Percentiles rank a stretch among this genome's conserved stretches.
Conservation (phyloP, 2,113 vertebrate genomes). For the Gymnocephalus cernua region DNA sequence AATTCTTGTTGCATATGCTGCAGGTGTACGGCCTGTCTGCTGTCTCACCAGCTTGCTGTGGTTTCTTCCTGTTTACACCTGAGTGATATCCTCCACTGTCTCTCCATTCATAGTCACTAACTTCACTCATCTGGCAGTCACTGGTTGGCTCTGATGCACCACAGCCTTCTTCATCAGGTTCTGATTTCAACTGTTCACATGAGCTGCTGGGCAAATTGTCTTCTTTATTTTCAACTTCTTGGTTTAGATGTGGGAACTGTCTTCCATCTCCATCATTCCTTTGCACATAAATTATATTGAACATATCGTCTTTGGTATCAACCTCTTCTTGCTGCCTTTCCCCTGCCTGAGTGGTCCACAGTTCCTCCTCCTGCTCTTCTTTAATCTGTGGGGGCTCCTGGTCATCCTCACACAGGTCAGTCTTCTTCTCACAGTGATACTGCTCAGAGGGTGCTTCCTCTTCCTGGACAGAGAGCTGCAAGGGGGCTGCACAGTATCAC, state of each 20-base stretch:
- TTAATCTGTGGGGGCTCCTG: constrained; percentile 19
- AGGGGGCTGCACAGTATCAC: constrained; percentile 1
- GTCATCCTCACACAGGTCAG: constrained; percentile 3
- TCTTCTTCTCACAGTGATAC: constrained; percentile 2
- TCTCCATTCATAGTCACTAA: constrained; percentile 23
- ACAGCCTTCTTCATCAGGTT: background rate
- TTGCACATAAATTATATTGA: constrained; percentile 55
- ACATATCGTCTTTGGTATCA: constrained; percentile 42
- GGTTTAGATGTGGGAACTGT: background rate
- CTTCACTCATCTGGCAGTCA: constrained; percentile 34
- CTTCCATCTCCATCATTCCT: constrained; percentile 19
- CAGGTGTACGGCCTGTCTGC: constrained; percentile 44
- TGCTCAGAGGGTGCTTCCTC: background rate
- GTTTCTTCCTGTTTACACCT: background rate
- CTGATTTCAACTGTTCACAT: constrained; percentile 27
- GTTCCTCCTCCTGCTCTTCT: constrained; percentile 46
- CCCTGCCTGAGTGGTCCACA: background rate
- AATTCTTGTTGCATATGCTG: constrained; percentile 51
- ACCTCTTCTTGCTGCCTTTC: constrained; percentile 17
- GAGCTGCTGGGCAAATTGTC: constrained; percentile 25
- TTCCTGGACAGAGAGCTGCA: constrained; percentile 22
- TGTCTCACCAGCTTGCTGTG: background rate
- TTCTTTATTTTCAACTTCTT: background rate
- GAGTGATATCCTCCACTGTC: background rate
- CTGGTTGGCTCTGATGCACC: constrained; percentile 7